Base-by-base conservation (phyloP, 2,888 invertebrate species). In the Acleris sparsana region DNA sequence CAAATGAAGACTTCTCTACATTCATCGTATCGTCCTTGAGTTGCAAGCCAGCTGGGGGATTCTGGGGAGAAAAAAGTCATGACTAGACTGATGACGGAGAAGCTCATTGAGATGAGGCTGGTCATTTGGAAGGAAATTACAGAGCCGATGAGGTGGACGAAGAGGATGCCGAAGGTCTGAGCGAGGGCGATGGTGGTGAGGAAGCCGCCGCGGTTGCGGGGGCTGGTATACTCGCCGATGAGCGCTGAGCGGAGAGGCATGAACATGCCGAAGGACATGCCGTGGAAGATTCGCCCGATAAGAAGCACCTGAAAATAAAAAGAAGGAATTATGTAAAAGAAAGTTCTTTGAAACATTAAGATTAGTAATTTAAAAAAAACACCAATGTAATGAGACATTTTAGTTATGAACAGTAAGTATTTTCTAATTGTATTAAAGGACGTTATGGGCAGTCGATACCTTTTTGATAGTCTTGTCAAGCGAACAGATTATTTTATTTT, bases 31-130 rank as follows among this genome's bases (percentile, higher is more conserved):
- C 84, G 84, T 9, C 91, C 92, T 70, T 91, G 93, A 3, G 93
- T 83, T 0, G 94, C 87, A 29, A 95, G 78, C 94, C 94, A 95
- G 61, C 89, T 88, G 0, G 95, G 95, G 4, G 95, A 93, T 81
- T 95, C 96, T 0, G 94, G 94, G 0, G 84, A 80, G 67, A 78
- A 84, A 5, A 86, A 63, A 0, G 82, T 82, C 80, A 88, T 84
- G 13, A 82, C 66, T 9, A 94, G 78, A 43, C 93, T 89, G 7
- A 88, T 74, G 49, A 93, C 75, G 0, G 93, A 89, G 43, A 93
- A 83, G 29, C 81, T 70, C 1, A 88, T 83, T 68, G 92, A 91
- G 20, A 94, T 76, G 0, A 93, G 74, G 1, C 94, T 94, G 0
- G 93, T 92, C 16, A 81, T 80, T 72, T 93, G 85, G 94, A 94